Evolutionary conservation across 2,113 vertebrate genomes (phyloP).

Genomic region (Tympanuchus pallidicinctus): DNA sequence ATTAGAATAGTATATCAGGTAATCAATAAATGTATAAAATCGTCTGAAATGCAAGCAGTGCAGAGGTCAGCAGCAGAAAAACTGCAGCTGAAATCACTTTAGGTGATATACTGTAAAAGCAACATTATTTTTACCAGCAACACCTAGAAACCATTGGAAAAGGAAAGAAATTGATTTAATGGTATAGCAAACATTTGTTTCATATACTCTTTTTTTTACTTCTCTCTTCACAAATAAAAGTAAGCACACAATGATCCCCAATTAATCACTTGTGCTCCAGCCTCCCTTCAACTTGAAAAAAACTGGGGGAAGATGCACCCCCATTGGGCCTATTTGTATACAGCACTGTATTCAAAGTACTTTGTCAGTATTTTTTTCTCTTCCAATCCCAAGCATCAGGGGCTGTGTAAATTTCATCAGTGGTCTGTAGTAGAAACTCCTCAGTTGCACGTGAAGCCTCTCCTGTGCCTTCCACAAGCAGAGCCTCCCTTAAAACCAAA

Average conservation of each 20-base stretch:
- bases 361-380: background rate
- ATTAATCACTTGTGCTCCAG: background rate
- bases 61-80: slow-evolving; percentile 49
- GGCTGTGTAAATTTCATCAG: background rate
- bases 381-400: background rate
- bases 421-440: background rate
- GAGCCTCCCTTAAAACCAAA: background rate
- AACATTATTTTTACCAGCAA: slow-evolving; percentile 60
- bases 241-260: background rate
- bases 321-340: background rate
- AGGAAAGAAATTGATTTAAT: slow-evolving; percentile 49
- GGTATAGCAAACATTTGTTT: slow-evolving; percentile 14
- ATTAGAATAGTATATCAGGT: slow-evolving; percentile 53
- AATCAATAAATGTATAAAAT: slow-evolving; percentile 67
- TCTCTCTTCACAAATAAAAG: slow-evolving; percentile 5
- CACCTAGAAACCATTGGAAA: slow-evolving; percentile 17
- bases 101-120: slow-evolving; percentile 49
- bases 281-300: background rate
- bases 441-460: background rate
- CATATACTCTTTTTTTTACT: background rate
- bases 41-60: slow-evolving; percentile 39
- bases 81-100: slow-evolving; percentile 54
- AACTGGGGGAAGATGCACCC: background rate
- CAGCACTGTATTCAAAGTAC: background rate
- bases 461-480: background rate